Evolutionary conservation across 2,888 invertebrate genomes (phyloP).

Genomic region (Rotaria magnacalcarata): DNA sequence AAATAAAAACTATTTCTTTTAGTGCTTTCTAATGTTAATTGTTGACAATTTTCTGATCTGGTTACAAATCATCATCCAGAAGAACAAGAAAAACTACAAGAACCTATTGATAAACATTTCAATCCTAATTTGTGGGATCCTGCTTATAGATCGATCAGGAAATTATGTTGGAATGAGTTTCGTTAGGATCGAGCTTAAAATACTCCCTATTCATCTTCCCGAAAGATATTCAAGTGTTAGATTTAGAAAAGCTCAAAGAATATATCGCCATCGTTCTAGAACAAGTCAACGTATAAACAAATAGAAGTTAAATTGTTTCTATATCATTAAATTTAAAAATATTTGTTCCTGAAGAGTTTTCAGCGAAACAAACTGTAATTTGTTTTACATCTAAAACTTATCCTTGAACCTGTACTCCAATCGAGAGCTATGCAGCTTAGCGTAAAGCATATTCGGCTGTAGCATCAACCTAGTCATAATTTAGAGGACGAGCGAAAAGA

Average conservation of each 20-base stretch:
- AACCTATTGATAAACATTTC: constrained; percentile 43
- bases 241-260: background rate
- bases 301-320: too few species aligned
- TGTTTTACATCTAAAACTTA: too few species aligned
- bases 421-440: too few species aligned
- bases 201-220: background rate
- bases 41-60: background rate
- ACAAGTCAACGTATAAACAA: background rate
- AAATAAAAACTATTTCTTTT: constrained; percentile 27
- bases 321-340: too few species aligned
- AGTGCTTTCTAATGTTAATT: background rate
- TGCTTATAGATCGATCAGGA: constrained; percentile 36
- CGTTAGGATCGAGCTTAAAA: constrained; percentile 38
- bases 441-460: too few species aligned
- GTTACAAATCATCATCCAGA: constrained; percentile 14
- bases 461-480: too few species aligned
- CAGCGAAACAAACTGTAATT: too few species aligned
- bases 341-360: too few species aligned
- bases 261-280: background rate
- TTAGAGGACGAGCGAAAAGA: too few species aligned
- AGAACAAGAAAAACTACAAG: constrained; percentile 36
- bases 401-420: too few species aligned
- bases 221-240: background rate
- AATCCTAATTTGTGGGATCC: constrained; percentile 46
- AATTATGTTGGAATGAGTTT: constrained; percentile 44